These are phyloP conservation scores for Nesidiocoris tenuis DNA, from an alignment of 2,888 invertebrate genomes.

Conservation along the genomic window DNA sequence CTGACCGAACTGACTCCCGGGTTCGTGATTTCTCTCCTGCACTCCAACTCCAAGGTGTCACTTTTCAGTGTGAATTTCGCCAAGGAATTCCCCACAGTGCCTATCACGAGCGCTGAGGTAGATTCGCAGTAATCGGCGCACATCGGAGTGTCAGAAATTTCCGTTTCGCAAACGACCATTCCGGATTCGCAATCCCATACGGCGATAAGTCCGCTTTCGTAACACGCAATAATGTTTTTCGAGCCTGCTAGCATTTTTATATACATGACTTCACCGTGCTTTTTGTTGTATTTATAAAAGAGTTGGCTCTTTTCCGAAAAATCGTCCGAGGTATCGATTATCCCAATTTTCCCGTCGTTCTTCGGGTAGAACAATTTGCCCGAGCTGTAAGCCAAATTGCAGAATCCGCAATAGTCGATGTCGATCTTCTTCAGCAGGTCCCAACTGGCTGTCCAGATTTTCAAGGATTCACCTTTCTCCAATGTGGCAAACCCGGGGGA, in stretches of 20 bases:
- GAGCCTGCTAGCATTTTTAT: conserved; percentile 57
- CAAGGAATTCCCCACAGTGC: conserved; percentile 64
- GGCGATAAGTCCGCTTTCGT: conserved; percentile 71
- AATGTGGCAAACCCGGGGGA: conserved; percentile 67
- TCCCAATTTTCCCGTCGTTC: conserved; percentile 39
- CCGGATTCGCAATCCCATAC: conserved; percentile 68
- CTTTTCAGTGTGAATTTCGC: conserved; percentile 60
- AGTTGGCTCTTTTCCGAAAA: conserved; percentile 55
- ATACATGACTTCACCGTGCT: conserved; percentile 66
- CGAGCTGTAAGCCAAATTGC: conserved; percentile 53
- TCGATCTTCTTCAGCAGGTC: conserved; percentile 59
- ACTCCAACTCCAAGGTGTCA: conserved; percentile 55
- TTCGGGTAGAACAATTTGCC: conserved; percentile 45
- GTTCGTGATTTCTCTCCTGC: conserved; percentile 66
- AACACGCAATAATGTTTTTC: conserved; percentile 65
- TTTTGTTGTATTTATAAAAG: conserved; percentile 55
- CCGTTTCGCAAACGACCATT: conserved; percentile 60
- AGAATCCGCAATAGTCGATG: conserved; percentile 70
- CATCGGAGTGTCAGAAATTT: conserved; percentile 66
- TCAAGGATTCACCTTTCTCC: conserved; percentile 70
- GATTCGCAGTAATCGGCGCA: conserved; percentile 69
- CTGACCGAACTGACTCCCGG: conserved; percentile 70
- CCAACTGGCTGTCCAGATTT: conserved; percentile 64
- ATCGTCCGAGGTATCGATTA: conserved; percentile 48
- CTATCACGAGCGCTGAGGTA: conserved; percentile 67